phyloP scores from a whole-genome alignment of 2,888 invertebrate genomes.

The Thymelicus lineola region DNA sequence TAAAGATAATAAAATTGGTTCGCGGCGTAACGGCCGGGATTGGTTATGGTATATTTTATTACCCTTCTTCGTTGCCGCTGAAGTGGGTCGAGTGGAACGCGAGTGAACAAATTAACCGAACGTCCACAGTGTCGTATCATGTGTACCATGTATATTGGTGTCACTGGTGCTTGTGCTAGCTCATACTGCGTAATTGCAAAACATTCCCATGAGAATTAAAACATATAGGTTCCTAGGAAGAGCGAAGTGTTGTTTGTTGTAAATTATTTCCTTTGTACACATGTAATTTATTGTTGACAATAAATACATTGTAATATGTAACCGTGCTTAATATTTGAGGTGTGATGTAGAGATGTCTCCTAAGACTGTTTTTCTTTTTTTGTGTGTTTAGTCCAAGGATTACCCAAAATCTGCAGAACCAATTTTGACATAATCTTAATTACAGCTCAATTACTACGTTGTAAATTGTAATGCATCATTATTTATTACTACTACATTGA shows the following conservation, averaged over 20 bases:
- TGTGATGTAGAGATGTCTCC: too few relatives aligned
- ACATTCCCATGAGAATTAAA: constrained; percentile 23
- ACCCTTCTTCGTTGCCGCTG: constrained; percentile 63
- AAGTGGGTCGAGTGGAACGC: constrained; percentile 74
- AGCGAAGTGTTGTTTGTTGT: background rate
- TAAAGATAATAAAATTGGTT: constrained; percentile 43
- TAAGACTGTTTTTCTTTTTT: too few relatives aligned
- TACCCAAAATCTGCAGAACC: too few relatives aligned
- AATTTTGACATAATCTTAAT: too few relatives aligned
- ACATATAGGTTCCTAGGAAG: background rate
- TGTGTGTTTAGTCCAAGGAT: too few relatives aligned
- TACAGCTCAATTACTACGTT: too few relatives aligned
- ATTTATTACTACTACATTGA: too few relatives aligned
- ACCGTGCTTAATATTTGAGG: too few relatives aligned
- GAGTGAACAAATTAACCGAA: constrained; percentile 68
- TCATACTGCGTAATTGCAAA: constrained; percentile 5
- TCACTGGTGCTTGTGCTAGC: constrained; percentile 6
- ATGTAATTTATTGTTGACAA: too few relatives aligned
- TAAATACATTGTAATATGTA: too few relatives aligned
- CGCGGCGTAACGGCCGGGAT: constrained; percentile 51
- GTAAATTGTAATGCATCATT: too few relatives aligned
- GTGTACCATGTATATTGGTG: constrained; percentile 29
- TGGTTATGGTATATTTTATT: constrained; percentile 66
- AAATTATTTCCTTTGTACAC: too few relatives aligned
- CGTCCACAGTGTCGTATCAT: constrained; percentile 49